These are phyloP conservation scores for Corythornis madagascariensis DNA, from an alignment of 2,113 vertebrate genomes.

Conservation along the genomic window DNA sequence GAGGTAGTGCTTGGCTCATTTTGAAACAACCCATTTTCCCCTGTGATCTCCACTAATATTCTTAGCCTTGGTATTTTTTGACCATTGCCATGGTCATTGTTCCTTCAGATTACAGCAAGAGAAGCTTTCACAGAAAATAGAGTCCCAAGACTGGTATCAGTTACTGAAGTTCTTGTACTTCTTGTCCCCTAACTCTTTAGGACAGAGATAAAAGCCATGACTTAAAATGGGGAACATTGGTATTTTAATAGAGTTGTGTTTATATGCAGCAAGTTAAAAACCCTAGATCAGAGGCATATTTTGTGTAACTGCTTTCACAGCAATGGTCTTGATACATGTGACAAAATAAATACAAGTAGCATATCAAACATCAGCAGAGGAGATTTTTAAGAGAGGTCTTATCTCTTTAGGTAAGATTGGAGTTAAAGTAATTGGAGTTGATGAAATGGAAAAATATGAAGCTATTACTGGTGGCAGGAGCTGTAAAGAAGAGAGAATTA, in stretches of 20 bases:
- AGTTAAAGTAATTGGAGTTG: neutral
- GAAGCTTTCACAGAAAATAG: neutral
- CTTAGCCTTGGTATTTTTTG: neutral
- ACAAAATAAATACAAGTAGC: neutral
- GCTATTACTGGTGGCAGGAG: neutral
- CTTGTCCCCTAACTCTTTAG: neutral
- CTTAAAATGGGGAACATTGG: neutral
- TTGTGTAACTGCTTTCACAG: neutral
- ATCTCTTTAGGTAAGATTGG: neutral
- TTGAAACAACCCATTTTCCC: neutral
- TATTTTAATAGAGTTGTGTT: neutral
- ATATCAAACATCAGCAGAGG: neutral
- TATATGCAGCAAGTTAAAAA: neutral
- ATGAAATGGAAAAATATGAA: neutral
- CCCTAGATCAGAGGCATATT: neutral
- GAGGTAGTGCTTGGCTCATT: constrained; percentile 77
- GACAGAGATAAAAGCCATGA: neutral
- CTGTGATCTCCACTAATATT: neutral
- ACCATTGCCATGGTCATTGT: neutral
- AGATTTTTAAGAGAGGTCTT: neutral
- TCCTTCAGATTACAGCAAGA: neutral
- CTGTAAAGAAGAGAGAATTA: neutral
- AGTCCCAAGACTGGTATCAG: neutral
- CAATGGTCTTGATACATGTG: neutral
- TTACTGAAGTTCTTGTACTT: neutral